phyloP scores from a whole-genome alignment of 2,888 invertebrate genomes.

The Eristalis arbustorum region DNA sequence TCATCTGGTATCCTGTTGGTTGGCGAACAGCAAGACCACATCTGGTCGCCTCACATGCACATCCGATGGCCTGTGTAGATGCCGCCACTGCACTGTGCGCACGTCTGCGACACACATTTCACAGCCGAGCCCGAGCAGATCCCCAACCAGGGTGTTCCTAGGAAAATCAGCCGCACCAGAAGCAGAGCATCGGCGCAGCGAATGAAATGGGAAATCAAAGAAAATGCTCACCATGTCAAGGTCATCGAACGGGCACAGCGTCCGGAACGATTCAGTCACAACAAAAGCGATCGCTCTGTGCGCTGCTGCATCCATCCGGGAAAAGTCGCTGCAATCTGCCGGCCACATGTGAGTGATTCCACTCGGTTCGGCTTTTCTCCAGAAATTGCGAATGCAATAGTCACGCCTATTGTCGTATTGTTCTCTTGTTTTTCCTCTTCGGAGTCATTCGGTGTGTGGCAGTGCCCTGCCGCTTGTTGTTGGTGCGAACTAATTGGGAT shows the following conservation, averaged over 20 bases:
- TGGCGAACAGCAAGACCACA: constrained; percentile 15
- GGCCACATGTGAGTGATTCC: constrained; percentile 44
- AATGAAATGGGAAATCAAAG: constrained; percentile 6
- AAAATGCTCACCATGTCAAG: constrained; percentile 52
- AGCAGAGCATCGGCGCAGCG: background rate
- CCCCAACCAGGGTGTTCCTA: background rate
- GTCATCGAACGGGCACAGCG: constrained; percentile 26
- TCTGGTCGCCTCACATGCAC: constrained; percentile 36
- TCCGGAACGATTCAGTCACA: background rate
- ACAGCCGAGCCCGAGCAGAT: background rate
- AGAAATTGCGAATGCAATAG: constrained; percentile 62
- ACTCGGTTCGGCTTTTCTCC: constrained; percentile 33
- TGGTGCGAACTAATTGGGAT: constrained; percentile 62
- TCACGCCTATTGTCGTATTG: constrained; percentile 63
- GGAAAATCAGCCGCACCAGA: background rate
- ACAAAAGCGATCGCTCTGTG: constrained; percentile 3
- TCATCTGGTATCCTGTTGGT: constrained; percentile 49
- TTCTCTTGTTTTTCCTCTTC: constrained; percentile 6
- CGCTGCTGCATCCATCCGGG: background rate
- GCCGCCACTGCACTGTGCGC: constrained; percentile 11
- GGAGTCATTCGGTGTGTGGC: background rate
- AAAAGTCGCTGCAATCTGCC: constrained; percentile 32
- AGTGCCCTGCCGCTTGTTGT: constrained; percentile 24
- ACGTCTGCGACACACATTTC: constrained; percentile 8
- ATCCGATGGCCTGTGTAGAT: background rate